Percentiles rank a stretch among this genome's conserved stretches.
phyloP scores from a whole-genome alignment of 1,140 invertebrate species.

The Ceratina japonica region DNA sequence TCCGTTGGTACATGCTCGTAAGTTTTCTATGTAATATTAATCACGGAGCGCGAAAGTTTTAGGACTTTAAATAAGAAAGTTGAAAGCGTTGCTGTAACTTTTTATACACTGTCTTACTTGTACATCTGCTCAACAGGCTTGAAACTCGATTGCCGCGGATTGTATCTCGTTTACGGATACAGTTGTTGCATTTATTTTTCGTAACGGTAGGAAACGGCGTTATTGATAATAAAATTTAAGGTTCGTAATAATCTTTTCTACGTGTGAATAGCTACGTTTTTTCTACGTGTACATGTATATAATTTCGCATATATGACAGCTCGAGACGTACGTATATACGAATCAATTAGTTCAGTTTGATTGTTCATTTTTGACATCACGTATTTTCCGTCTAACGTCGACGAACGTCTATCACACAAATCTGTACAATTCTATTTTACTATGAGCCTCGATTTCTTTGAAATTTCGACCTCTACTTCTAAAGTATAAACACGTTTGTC shows the following conservation, averaged over 20 bases:
- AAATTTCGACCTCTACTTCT: background rate
- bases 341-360: background rate
- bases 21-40: conserved; percentile 38
- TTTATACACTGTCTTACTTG: conserved; percentile 38
- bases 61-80: conserved; percentile 33
- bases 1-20: too few relatives aligned
- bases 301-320: background rate
- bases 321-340: background rate
- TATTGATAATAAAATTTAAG: conserved; percentile 27
- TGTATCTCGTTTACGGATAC: conserved; percentile 24
- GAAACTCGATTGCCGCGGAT: conserved; percentile 11
- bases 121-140: conserved; percentile 21
- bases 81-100: conserved; percentile 43
- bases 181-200: conserved; percentile 41
- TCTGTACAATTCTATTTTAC: background rate
- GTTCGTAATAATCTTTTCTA: conserved; percentile 34
- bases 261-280: conserved; percentile 19
- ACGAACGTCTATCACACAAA: conserved; percentile 14
- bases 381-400: conserved; percentile 2
- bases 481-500: background rate
- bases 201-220: conserved; percentile 9
- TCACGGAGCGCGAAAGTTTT: conserved; percentile 25
- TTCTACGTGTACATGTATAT: conserved; percentile 24
- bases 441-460: too few relatives aligned
- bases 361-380: background rate